Conservation (phyloP, 2,888 invertebrate genomes). For the Dryobotodes eremita region DNA sequence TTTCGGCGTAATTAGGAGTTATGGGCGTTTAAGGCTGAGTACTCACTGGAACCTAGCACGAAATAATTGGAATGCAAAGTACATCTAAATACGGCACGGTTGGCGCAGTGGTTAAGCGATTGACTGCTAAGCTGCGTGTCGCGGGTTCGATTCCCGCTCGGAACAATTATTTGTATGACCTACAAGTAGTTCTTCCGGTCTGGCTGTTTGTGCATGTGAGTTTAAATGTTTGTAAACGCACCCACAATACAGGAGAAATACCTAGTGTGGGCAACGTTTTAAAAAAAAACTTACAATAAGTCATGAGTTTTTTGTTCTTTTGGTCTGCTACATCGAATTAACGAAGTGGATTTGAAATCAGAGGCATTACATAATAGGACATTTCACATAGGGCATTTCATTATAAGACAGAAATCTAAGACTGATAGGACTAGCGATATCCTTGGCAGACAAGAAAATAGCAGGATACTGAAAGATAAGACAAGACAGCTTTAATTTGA, state of each 20-base stretch:
- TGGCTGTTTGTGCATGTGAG: too few species aligned
- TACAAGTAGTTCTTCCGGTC: too few species aligned
- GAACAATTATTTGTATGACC: too few species aligned
- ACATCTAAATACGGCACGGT: too few species aligned
- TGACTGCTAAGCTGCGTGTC: too few species aligned
- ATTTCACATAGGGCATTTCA: background rate
- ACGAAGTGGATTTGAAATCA: background rate
- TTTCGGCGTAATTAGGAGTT: conserved; percentile 72
- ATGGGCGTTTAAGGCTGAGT: conserved; percentile 66
- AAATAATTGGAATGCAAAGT: background rate
- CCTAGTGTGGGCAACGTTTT: too few species aligned
- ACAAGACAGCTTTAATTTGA: background rate
- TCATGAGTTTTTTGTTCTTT: background rate
- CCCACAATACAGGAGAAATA: too few species aligned
- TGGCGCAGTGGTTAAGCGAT: too few species aligned
- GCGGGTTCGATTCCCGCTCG: too few species aligned
- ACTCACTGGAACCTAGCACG: conserved; percentile 41
- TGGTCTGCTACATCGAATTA: background rate
- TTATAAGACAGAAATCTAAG: background rate
- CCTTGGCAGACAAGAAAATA: background rate
- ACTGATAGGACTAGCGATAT: background rate
- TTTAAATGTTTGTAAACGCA: too few species aligned
- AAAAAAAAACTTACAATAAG: too few species aligned
- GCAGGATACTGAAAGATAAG: background rate
- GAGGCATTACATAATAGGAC: background rate